Evolutionary conservation across 1,140 invertebrate species (phyloP), one percentile per base, ranked within the genome.

Genomic region (Brachionus rubens): DNA sequence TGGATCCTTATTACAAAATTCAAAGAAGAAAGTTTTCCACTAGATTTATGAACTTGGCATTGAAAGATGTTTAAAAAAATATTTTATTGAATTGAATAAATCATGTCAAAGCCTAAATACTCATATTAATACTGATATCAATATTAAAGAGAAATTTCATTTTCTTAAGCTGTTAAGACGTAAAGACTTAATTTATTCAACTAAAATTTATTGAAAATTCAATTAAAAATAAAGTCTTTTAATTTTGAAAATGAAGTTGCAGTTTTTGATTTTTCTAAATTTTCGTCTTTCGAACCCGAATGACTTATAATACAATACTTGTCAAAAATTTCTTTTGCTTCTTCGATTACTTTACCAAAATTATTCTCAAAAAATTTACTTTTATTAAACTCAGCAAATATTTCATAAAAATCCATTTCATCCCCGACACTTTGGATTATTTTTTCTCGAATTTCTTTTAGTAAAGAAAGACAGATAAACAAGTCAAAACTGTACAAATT

Each of bases 331-430:
- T 72, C 46, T 26, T 72, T n/a, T 16, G 68, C 43, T 2, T 21
- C 21, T 40, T 36, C n/a, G 41, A 50, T 21, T 28, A 72, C 28
- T 40, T 19, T 40, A 21, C 19, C 26, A 50, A 72, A 72, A 26
- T 72, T 72, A 19, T 14, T 19, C 14, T 36, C 16, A 54, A 72
- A 50, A 24, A 28, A 41, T n/a, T 30, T 26, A 7, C 50, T 41
- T 72, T 48, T 54, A 54, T 72, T 72, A 28, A 72, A 72, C 26
- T 72, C n/a, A 2, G 46, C 33, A 54, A 72, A 72, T 21, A n/a
- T 40, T 48, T 72, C 46, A 41, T 30, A 72, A 54, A 54, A 48
- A 19, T 50, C 30, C 5, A 36, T 12, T 10, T 72, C 68, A 54
- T 54, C 19, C 1, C 50, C 24, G 5, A 33, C 19, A 19, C 41